Percentiles rank a stretch among this genome's conserved stretches.
phyloP scores from a whole-genome alignment of 1,140 invertebrate species.

The Calephelis virginiensis region DNA sequence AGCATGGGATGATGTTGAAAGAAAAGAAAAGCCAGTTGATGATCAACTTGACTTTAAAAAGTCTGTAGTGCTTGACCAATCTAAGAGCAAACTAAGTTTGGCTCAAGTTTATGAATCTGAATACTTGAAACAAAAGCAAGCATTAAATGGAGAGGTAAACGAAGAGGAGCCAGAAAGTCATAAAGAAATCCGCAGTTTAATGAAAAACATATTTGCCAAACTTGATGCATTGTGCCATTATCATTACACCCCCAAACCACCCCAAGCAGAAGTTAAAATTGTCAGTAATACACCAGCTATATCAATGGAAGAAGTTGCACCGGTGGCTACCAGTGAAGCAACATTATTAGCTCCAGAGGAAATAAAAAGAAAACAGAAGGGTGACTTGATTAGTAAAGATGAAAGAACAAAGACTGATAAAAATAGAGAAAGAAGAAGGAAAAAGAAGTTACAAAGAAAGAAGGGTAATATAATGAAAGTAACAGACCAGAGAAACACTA shows the following conservation, averaged over 20 bases:
- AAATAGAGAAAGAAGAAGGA: constrained; percentile 92
- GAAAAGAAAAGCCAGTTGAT: constrained; percentile 92
- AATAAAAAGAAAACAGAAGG: constrained; percentile 89
- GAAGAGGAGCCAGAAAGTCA: constrained; percentile 86
- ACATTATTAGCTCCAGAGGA: constrained; percentile 96
- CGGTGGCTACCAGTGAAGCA: constrained; percentile 90
- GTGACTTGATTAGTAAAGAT: constrained; percentile 87
- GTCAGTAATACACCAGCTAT: constrained; percentile 95
- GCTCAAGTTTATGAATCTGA: constrained; percentile 97
- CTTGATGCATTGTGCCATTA: constrained; percentile 96
- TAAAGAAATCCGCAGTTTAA: constrained; percentile 86
- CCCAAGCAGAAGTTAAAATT: constrained; percentile 92
- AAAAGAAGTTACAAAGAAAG: constrained; percentile 87
- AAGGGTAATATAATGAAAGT: constrained; percentile 80
- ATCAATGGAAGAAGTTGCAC: constrained; percentile 97
- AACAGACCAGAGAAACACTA: constrained; percentile 82
- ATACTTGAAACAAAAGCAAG: constrained; percentile 90
- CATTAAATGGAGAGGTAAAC: constrained; percentile 81
- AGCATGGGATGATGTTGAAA: constrained; percentile 96
- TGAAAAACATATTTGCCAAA: constrained; percentile 91
- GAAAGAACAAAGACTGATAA: constrained; percentile 93
- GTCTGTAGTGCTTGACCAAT: constrained; percentile 92
- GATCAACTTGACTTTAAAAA: constrained; percentile 94
- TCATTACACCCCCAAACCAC: constrained; percentile 94
- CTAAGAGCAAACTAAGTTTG: constrained; percentile 96